phyloP scores from a whole-genome alignment of 1,140 invertebrate species.

The Alviniconcha marisindica region DNA sequence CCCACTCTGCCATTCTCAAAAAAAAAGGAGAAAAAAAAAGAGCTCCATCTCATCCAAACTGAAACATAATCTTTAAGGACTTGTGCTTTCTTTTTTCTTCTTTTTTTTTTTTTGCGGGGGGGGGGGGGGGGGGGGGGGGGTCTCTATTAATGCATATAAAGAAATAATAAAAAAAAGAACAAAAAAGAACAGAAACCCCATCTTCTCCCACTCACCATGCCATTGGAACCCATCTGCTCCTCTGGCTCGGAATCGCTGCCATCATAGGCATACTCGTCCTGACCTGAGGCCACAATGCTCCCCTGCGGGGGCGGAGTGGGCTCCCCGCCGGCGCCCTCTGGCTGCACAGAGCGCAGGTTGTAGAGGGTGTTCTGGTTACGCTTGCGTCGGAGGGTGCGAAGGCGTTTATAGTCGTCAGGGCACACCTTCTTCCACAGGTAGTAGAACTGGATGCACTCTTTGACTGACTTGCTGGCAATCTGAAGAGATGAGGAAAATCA shows the following conservation, averaged over 20 bases:
- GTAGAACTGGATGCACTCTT: constrained; percentile 98
- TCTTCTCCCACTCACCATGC: constrained; percentile 18
- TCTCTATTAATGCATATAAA: not conserved
- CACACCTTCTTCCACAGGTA: constrained; percentile 96
- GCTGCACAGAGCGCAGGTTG: constrained; percentile 70
- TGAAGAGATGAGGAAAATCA: constrained; percentile 71
- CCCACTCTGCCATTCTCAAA: too few relatives aligned
- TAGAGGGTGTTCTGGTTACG: constrained; percentile 75
- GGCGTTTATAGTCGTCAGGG: constrained; percentile 87
- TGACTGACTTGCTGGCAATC: constrained; percentile 91
- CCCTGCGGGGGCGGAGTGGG: constrained; percentile 16
- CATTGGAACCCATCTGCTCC: constrained; percentile 19
- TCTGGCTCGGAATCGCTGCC: constrained; percentile 25
- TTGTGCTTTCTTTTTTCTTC: too few relatives aligned
- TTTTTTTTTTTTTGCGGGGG: too few relatives aligned
- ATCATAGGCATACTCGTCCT: constrained; percentile 31
- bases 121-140: too few relatives aligned
- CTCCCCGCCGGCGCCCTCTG: constrained; percentile 42
- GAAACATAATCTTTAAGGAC: too few relatives aligned
- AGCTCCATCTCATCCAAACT: not conserved
- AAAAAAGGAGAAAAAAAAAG: too few relatives aligned
- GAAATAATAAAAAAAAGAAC: too few relatives aligned
- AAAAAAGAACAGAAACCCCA: not conserved
- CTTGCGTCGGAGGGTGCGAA: constrained; percentile 79
- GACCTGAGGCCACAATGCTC: not conserved